Conservation (phyloP, 2,797 vertebrate species). For the Cetoscarus ocellatus region DNA sequence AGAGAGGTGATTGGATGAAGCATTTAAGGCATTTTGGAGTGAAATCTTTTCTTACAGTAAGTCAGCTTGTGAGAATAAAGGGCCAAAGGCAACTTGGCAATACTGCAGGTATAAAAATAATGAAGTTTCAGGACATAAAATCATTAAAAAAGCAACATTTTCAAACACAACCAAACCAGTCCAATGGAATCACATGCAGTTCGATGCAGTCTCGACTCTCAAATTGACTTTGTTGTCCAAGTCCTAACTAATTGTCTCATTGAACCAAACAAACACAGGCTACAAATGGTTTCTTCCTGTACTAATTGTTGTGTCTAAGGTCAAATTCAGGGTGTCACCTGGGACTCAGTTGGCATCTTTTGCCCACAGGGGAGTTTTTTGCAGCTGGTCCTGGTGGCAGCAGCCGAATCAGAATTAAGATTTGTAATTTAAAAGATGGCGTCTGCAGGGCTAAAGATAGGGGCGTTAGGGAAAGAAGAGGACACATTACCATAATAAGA, state of each 20-base stretch:
- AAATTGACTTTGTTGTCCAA: too few relatives aligned
- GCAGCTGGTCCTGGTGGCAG: constrained; percentile 56
- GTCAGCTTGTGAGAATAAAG: background rate
- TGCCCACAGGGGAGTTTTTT: constrained; percentile 40
- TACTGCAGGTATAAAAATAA: background rate
- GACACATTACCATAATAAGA: constrained; percentile 86
- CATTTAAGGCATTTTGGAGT: constrained; percentile 29
- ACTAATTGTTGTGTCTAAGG: constrained; percentile 3
- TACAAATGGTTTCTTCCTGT: constrained; percentile 3
- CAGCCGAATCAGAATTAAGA: constrained; percentile 75
- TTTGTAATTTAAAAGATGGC: constrained; percentile 84
- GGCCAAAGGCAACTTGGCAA: too few relatives aligned
- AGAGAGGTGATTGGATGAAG: background rate
- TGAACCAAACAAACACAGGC: background rate
- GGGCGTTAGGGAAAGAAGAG: constrained; percentile 70
- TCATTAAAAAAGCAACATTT: background rate
- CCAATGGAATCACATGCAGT: background rate
- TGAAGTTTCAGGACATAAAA: background rate
- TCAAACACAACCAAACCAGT: background rate
- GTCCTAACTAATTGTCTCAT: too few relatives aligned
- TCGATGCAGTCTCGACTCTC: too few relatives aligned
- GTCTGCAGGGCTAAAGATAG: constrained; percentile 77
- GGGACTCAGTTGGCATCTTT: constrained; percentile 33
- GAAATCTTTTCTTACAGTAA: constrained; percentile 11
- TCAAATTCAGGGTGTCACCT: constrained; percentile 19